Evolutionary conservation across 2,888 invertebrate species (phyloP).

Genomic region (Melieria picta): DNA sequence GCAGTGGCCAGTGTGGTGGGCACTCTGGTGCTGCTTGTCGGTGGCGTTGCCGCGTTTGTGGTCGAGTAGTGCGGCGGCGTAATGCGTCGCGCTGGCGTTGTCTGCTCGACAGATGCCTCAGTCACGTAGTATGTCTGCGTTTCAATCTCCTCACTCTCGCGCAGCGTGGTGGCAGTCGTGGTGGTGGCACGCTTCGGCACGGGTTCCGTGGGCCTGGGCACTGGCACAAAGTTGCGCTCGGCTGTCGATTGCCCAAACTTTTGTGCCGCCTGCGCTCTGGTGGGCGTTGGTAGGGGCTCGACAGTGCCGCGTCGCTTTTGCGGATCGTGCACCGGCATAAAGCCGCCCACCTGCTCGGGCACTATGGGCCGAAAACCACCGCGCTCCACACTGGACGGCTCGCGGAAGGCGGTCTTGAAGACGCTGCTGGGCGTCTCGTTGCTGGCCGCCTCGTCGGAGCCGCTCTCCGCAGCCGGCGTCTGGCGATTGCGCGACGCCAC

Average conservation of each 20-base stretch:
- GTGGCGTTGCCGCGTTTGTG: slow-evolving; percentile 20
- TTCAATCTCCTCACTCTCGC: slow-evolving; percentile 43
- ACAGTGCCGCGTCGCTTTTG: slow-evolving; percentile 51
- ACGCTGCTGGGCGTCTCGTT: slow-evolving; percentile 56
- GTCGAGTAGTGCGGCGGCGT: slow-evolving; percentile 29
- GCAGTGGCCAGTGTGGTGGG: slow-evolving; percentile 32
- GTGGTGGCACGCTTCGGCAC: neutral
- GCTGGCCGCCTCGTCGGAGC: slow-evolving; percentile 57
- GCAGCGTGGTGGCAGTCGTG: slow-evolving; percentile 4
- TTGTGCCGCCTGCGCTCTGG: slow-evolving; percentile 29
- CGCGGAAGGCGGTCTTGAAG: slow-evolving; percentile 61
- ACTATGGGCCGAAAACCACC: slow-evolving; percentile 82
- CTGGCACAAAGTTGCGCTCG: slow-evolving; percentile 49
- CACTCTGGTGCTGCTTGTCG: slow-evolving; percentile 25
- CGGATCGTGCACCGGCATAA: slow-evolving; percentile 73
- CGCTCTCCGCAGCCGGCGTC: slow-evolving; percentile 43
- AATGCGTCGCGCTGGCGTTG: slow-evolving; percentile 45
- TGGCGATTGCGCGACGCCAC: slow-evolving; percentile 51
- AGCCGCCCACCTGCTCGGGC: slow-evolving; percentile 77
- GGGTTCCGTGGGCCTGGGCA: slow-evolving; percentile 31
- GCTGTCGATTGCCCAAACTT: slow-evolving; percentile 4
- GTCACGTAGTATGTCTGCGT: slow-evolving; percentile 59
- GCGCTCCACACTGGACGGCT: slow-evolving; percentile 71
- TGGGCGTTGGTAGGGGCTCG: slow-evolving; percentile 57
- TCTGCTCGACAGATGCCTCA: slow-evolving; percentile 50